Base-by-base conservation (phyloP, 2,888 invertebrate genomes). In the Peribatodes rhomboidaria region DNA sequence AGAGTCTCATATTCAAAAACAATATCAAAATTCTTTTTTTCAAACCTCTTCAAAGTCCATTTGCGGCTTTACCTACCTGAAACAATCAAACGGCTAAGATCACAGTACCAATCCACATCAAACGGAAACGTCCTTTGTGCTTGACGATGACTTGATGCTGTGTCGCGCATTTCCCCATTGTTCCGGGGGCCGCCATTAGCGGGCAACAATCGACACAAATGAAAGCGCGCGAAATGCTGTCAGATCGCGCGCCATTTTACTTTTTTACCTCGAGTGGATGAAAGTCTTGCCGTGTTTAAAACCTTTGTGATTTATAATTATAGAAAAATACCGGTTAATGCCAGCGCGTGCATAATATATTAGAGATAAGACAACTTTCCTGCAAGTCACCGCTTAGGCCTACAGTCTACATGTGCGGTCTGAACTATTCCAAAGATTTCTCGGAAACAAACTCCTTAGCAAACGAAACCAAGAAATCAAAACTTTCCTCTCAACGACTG, bases 181-280 rank as follows among this genome's bases (percentile, higher is more conserved):
- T 91, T 90, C 87, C 81, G 82, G 75, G 33, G 74, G 76, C 78
- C 81, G 82, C 90, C 90, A 90, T 91, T 92, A 91, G 83, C 81
- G 86, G 85, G 86, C 85, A 85, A 86, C 89, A 88, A 81, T 87
- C 84, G 81, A 63, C 72, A 74, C 44, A 80, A 81, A 81, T 80
- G 79, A 82, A 84, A 84, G 82, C 83, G 83, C 86, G 86, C 83
- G 85, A 86, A 87, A 87, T 78, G 81, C 84, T 87, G 86, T 82
- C 88, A 86, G 81, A 87, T 88, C 88, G 88, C 85, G 84, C 86
- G 88, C 87, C 88, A 85, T 90, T 90, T 88, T 84, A 73, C 69
- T 89, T 90, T 89, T 90, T 88, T 84, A 72, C 68, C 74, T 82
- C 71, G 68, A 82, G 80, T 68, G 73, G 64, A 63, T 73, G 54